Evolutionary conservation across 2,888 invertebrate species (phyloP), one percentile per base, ranked within the genome.

Genomic region (Hyppa rectilinea): DNA sequence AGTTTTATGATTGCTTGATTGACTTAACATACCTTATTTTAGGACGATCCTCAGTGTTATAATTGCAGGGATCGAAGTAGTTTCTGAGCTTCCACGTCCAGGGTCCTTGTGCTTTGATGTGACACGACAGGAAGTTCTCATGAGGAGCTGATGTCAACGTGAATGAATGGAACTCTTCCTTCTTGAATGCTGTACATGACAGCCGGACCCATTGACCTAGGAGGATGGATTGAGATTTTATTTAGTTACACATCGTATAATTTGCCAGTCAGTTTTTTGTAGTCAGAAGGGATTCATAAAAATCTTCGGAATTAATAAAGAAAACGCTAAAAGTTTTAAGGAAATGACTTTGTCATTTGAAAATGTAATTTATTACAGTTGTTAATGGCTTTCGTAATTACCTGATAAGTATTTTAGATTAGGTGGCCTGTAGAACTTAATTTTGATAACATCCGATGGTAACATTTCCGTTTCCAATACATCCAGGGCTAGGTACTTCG

Each of bases 11-110:
- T 14, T 20, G 2, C 26, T 26, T 14, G 7, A 12, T 29, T 29
- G 5, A n/a, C n/a, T n/a, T n/a, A n/a, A n/a, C 5, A 3, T 45
- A 96, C 96, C 96, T 93, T 69, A 98, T 98, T 91, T 98, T 98
- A 0, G 98, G 98, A 86, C 97, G 98, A 86, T 98, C 98, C 82
- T 98, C 98, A 0, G 98, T 97, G 90, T 98, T 98, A 87, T 97
- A 98, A 89, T 99, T 99, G 92, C 98, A 98, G 0, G 99, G 99
- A 92, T 99, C 99, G 87, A 99, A 99, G 88, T 98, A 99, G 91
- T 99, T 99, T 58, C 99, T 96, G 31, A 99, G 94, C 87, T 99
- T 99, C 99, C 99, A 99, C 0, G 99, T 99, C 99, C 99, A 99
- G 0, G 99, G 99, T 0, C 99, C 97, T 89, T 97, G 97, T 0